Base-by-base conservation (phyloP, 2,888 invertebrate species). In the Agriopis aurantiaria region DNA sequence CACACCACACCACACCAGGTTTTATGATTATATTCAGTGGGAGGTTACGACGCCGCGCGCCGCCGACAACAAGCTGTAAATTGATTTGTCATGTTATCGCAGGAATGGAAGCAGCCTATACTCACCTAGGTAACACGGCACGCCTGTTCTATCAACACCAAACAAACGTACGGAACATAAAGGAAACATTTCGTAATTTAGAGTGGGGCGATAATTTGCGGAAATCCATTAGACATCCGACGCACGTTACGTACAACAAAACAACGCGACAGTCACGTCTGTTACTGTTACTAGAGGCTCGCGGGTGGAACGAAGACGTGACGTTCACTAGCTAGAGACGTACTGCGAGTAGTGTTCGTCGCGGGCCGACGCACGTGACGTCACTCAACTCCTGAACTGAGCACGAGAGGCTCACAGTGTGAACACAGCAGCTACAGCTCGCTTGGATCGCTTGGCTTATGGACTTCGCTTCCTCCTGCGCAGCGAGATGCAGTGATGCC, bases 61-160 rank as follows among this genome's bases (percentile, higher is more conserved):
- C 33, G n/a, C 61, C 23, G 58, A 58, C 55, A 12, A 49, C 14
- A 41, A 14, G 9, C 56, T 51, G 51, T 62, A 43, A 57, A 68
- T 68, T 68, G 67, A 68, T 62, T 57, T 62, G 57, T 68, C 67
- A 62, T 52, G 62, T 61, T 67, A 62, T 68, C 57, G 33, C 51
- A 41, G 40, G 52, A 63, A 58, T 48, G 45, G 51, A 45, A 51
- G 51, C 23, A 61, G n/a, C n/a, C n/a, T n/a, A n/a, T n/a, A n/a
- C n/a, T n/a, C n/a, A n/a, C n/a, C n/a, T n/a, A n/a, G 48, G 46
- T 59, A 59, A 41, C 55, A 53, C 14, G 23, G 11, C 48, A 40
- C 23, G 11, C 55, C 40, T 49, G 67, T 60, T 53, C 9, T 59
- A 53, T 67, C 33, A 49, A 61, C 66, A 45, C 6, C 46, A 52